phyloP scores from a whole-genome alignment of 53 echinoderm and acorn worm genomes.

The Hippasteria phrygiana region DNA sequence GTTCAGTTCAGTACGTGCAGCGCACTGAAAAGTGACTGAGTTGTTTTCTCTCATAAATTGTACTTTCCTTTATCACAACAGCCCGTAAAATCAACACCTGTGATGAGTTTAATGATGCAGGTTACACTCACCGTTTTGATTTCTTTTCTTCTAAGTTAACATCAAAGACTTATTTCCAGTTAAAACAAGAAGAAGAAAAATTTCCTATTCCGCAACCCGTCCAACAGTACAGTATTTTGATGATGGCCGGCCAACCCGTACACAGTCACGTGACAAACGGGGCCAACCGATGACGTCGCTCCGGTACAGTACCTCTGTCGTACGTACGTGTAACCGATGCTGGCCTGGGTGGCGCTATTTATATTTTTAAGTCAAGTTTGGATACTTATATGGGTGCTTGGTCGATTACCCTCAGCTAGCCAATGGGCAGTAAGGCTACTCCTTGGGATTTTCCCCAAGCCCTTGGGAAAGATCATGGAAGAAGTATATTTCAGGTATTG shows the following conservation, averaged over 20 bases:
- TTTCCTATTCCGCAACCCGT: neutral
- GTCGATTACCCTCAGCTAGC: no score
- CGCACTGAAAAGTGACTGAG: no score
- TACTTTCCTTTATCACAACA: slow-evolving; percentile 6
- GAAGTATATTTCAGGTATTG: no score
- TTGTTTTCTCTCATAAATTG: neutral
- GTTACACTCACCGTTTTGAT: neutral
- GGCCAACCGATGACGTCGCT: slow-evolving; percentile 37
- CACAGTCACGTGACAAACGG: slow-evolving; percentile 17
- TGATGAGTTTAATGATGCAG: neutral
- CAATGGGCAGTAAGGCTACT: no score
- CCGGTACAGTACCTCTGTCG: no score
- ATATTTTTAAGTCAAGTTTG: no score
- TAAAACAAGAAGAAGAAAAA: neutral
- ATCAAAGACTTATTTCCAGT: neutral
- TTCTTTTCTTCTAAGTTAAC: neutral
- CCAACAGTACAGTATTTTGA: neutral
- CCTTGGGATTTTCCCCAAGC: no score
- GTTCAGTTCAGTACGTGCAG: no score
- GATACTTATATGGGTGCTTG: no score
- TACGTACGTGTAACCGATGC: no score
- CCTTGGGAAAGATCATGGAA: no score
- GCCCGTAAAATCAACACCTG: neutral
- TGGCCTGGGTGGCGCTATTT: no score
- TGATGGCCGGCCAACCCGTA: slow-evolving; percentile 7